Evolutionary conservation across 2,797 vertebrate genomes (phyloP).

Genomic region (Cichlasoma orientale): DNA sequence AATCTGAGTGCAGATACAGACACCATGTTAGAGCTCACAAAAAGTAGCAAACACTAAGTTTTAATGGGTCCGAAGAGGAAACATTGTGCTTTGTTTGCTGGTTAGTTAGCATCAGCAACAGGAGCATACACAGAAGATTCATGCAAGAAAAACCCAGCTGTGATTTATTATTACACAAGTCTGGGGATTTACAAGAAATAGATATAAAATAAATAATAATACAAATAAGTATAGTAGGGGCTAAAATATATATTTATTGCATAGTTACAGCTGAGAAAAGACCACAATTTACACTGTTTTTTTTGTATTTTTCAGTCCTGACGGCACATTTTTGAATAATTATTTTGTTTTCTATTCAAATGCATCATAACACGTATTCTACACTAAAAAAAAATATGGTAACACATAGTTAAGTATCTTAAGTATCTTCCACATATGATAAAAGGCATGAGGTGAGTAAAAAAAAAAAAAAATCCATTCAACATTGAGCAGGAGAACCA

Average conservation of each 20-base stretch:
- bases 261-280: background rate
- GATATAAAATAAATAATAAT: background rate
- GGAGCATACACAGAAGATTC: background rate
- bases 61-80: background rate
- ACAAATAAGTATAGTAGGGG: background rate
- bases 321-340: background rate
- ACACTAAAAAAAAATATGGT: background rate
- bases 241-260: background rate
- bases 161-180: background rate
- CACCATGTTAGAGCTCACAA: background rate
- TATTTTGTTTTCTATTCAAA: background rate
- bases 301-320: background rate
- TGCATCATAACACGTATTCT: background rate
- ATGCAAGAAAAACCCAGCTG: background rate
- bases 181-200: background rate
- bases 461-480: conserved; percentile 23
- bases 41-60: background rate
- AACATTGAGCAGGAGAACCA: conserved; percentile 48
- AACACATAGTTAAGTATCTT: background rate
- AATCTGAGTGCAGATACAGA: conserved; percentile 20
- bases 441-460: conserved; percentile 37
- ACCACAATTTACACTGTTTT: background rate
- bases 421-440: conserved; percentile 11
- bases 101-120: background rate
- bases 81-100: background rate